These are phyloP conservation scores for Tyrannus savana DNA, from an alignment of 2,113 vertebrate genomes.

Conservation along the genomic window DNA sequence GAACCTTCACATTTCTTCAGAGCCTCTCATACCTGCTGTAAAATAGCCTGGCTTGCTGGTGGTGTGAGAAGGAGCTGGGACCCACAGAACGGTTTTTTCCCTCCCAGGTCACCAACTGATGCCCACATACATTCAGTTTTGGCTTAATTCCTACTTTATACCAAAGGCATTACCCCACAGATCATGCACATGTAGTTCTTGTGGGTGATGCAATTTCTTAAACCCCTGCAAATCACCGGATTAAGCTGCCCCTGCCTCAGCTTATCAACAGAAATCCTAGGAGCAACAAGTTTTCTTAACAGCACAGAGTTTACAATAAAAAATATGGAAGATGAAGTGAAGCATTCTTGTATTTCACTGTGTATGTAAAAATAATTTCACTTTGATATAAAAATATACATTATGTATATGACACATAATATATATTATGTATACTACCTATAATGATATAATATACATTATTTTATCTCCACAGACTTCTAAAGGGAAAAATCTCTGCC, in stretches of 20 bases:
- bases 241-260: neutral
- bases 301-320: neutral
- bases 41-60: neutral
- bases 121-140: neutral
- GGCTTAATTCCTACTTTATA: neutral
- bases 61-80: neutral
- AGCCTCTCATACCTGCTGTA: neutral
- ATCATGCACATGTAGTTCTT: neutral
- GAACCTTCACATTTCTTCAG: neutral
- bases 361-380: neutral
- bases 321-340: neutral
- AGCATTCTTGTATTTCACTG: neutral
- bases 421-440: too few species aligned
- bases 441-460: neutral
- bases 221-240: neutral
- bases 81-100: accelerated
- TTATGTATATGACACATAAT: too few species aligned
- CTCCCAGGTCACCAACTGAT: neutral
- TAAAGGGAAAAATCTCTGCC: neutral
- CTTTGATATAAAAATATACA: neutral
- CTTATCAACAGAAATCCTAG: neutral
- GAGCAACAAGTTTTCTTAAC: neutral
- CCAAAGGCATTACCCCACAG: neutral
- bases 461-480: neutral
- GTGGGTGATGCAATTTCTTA: neutral